phyloP scores from a whole-genome alignment of 2,888 invertebrate species.

The Leucoptera coffeella region DNA sequence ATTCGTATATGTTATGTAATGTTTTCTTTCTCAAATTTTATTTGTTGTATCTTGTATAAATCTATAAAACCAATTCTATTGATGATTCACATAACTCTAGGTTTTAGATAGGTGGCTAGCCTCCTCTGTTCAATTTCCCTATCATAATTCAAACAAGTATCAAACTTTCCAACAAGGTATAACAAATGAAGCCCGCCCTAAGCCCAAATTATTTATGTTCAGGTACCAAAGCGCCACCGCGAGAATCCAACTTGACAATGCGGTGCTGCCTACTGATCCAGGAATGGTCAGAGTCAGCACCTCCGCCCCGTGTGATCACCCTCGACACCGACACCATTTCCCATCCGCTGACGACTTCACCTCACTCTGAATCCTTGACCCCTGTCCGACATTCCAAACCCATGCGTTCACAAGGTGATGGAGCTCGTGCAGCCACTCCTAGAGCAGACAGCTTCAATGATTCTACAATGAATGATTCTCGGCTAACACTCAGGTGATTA shows the following conservation, averaged over 20 bases:
- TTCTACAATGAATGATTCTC: slow-evolving; percentile 41
- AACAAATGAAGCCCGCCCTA: too few species aligned
- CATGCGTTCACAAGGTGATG: slow-evolving; percentile 31
- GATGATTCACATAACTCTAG: too few species aligned
- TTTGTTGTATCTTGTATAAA: too few species aligned
- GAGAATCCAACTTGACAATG: slow-evolving; percentile 83
- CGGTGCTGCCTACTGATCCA: slow-evolving; percentile 65
- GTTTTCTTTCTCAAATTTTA: too few species aligned
- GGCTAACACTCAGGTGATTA: slow-evolving; percentile 30
- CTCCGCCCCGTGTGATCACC: slow-evolving; percentile 83
- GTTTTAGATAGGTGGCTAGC: too few species aligned
- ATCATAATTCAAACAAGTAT: too few species aligned
- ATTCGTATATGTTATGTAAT: too few species aligned
- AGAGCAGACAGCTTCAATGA: slow-evolving; percentile 35
- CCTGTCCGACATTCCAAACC: slow-evolving; percentile 26
- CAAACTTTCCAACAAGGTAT: too few species aligned
- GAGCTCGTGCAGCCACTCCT: slow-evolving; percentile 26
- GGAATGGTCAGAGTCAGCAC: slow-evolving; percentile 78
- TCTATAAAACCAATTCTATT: too few species aligned
- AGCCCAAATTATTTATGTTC: too few species aligned
- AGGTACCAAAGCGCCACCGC: slow-evolving; percentile 81
- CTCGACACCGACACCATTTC: slow-evolving; percentile 78
- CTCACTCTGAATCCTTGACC: slow-evolving; percentile 18
- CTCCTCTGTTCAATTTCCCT: too few species aligned
- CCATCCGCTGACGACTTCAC: slow-evolving; percentile 60